phyloP scores from a whole-genome alignment of 2,113 vertebrate species.

The Pelecanus crispus region DNA sequence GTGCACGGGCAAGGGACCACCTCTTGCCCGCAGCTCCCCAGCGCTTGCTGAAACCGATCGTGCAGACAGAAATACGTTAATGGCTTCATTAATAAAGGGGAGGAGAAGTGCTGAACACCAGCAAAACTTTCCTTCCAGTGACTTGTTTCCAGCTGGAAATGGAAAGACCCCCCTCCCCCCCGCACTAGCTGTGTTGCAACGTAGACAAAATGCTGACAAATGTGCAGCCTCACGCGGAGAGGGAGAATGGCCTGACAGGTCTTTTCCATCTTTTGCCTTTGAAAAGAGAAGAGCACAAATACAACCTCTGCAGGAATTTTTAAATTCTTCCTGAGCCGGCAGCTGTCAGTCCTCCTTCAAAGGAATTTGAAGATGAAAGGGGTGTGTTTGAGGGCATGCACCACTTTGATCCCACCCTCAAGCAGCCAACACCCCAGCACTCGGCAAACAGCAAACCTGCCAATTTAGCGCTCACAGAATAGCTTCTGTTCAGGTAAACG shows the following conservation, averaged over 20 bases:
- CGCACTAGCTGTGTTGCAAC: background rate
- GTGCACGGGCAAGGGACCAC: background rate
- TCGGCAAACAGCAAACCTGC: background rate
- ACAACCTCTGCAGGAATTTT: background rate
- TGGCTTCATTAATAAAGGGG: background rate
- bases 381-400: slow-evolving; percentile 17
- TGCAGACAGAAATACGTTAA: background rate
- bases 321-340: background rate
- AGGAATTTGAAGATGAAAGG: slow-evolving; percentile 28
- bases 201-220: background rate
- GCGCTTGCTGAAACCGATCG: background rate
- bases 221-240: background rate
- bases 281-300: background rate
- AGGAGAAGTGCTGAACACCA: background rate
- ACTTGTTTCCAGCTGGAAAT: background rate
- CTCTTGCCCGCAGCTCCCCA: background rate
- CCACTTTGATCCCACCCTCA: slow-evolving; percentile 40
- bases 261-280: background rate
- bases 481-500: background rate
- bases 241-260: background rate
- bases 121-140: background rate
- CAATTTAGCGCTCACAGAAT: background rate
- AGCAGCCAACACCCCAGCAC: slow-evolving; percentile 1
- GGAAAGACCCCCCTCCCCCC: background rate
- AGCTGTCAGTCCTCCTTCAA: slow-evolving; percentile 12